Percentiles rank a stretch among this genome's conserved stretches.
Evolutionary conservation across 1,140 invertebrate genomes (phyloP).

Genomic region (Ceratosolen solmsi): DNA sequence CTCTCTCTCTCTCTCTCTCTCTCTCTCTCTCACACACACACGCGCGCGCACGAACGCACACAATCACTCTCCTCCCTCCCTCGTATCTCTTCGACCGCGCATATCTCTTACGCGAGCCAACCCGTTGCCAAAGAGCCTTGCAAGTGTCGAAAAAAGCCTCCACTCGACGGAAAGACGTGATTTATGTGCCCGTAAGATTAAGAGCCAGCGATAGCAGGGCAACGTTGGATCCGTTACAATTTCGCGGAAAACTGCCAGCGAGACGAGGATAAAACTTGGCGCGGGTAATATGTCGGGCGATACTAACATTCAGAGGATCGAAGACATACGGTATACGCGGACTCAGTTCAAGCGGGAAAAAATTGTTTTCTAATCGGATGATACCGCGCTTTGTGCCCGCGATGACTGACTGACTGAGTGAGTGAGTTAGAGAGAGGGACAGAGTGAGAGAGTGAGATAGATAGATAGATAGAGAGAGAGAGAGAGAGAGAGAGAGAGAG

Average conservation of each 20-base stretch:
- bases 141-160: constrained; percentile 51
- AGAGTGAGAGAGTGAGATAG: neutral
- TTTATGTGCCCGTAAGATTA: neutral
- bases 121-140: constrained; percentile 32
- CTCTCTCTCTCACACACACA: too few relatives aligned
- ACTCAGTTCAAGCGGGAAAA: neutral
- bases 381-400: neutral
- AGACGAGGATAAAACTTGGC: neutral
- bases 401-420: neutral
- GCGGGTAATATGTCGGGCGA: neutral
- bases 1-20: too few relatives aligned
- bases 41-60: too few relatives aligned
- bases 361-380: constrained; percentile 11
- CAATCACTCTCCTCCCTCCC: too few relatives aligned
- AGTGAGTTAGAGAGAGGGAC: neutral
- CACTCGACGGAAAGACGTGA: neutral
- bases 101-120: too few relatives aligned
- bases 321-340: too few relatives aligned
- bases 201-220: neutral
- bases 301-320: neutral
- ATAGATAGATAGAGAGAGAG: neutral
- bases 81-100: too few relatives aligned
- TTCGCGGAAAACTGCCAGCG: constrained; percentile 6
- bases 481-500: neutral
- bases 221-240: neutral